Base-by-base conservation (phyloP, 2,797 vertebrate species). In the Malacoctenus gilli region DNA sequence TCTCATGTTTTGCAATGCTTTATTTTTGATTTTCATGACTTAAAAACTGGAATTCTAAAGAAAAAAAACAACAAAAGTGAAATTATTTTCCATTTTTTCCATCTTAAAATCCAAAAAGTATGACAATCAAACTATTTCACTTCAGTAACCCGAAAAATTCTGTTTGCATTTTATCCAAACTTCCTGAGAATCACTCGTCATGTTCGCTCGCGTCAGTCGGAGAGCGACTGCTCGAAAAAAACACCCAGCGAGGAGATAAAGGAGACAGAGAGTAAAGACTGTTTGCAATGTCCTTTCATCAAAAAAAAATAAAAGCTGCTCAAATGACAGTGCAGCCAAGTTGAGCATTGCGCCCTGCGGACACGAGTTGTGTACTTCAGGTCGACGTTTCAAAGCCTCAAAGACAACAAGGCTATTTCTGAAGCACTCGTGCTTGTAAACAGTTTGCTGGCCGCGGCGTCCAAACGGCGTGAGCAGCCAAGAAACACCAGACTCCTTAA, bases 321-420 rank as follows among this genome's bases (percentile, higher is more conserved):
- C 44, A 76, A 76, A 78, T 73, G 59, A 72, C 35, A 60, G 63
- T 70, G 60, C 47, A 76, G 68, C 9, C 41, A 58, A 54, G 59
- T 80, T 68, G 37, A 60, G 40, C 43, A 6, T 51, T 68, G 46
- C 53, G 46, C 59, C 54, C 68, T 60, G 41, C 40, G 47, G 51
- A 74, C 31, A 57, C 46, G 73, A 36, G 18, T 46, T 59, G 42
- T 71, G 39, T 70, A 67, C 63, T 72, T 75, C 25, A 72, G 46
- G 42, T 56, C 38, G 47, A 40, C 20, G 23, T 66, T 42, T 28
- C n/a, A 64, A 81, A 82, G 54, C 68, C 70, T 82, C 61, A 72
- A 80, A 81, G 66, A 82, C 80, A 86, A 86, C 79, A 73, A 61
- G 68, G 53, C 72, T 84, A 77, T 84, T 84, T 79, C 68, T 70